Conservation (phyloP, 2,113 vertebrate species). For the Stictonetta naevosa region DNA sequence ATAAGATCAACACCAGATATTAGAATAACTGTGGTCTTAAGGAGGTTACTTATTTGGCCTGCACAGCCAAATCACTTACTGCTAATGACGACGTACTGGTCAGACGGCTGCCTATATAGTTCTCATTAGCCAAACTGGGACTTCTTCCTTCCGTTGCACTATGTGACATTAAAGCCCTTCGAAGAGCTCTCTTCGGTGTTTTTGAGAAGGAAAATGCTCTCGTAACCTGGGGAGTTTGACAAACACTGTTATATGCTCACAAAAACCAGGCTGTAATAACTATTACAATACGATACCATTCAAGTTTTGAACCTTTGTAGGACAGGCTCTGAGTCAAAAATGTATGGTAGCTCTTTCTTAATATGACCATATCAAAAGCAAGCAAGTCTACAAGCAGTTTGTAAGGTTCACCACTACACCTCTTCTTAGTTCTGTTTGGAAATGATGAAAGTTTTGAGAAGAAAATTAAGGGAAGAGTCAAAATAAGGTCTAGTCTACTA, state of each 20-base stretch:
- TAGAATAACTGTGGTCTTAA: neutral
- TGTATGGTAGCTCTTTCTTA: neutral
- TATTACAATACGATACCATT: neutral
- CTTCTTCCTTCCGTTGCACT: constrained; percentile 85
- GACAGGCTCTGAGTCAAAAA: neutral
- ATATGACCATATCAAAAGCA: neutral
- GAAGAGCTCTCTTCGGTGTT: constrained; percentile 93
- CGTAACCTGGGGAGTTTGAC: constrained; percentile 84
- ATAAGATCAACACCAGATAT: neutral
- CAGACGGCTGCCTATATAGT: constrained; percentile 74
- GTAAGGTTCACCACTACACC: neutral
- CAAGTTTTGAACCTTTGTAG: neutral
- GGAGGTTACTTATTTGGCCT: neutral
- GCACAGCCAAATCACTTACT: constrained; percentile 76
- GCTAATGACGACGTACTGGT: constrained; percentile 86
- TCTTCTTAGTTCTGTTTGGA: neutral
- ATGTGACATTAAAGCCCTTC: constrained; percentile 88
- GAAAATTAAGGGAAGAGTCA: neutral
- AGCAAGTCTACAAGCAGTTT: neutral
- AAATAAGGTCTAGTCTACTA: neutral
- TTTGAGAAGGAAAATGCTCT: constrained; percentile 97
- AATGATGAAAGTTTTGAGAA: fast-evolving
- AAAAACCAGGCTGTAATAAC: neutral
- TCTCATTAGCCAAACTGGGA: constrained; percentile 76
- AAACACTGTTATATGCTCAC: neutral